Conservation (phyloP, 2,888 invertebrate genomes). For the Drosophila anomalata region DNA sequence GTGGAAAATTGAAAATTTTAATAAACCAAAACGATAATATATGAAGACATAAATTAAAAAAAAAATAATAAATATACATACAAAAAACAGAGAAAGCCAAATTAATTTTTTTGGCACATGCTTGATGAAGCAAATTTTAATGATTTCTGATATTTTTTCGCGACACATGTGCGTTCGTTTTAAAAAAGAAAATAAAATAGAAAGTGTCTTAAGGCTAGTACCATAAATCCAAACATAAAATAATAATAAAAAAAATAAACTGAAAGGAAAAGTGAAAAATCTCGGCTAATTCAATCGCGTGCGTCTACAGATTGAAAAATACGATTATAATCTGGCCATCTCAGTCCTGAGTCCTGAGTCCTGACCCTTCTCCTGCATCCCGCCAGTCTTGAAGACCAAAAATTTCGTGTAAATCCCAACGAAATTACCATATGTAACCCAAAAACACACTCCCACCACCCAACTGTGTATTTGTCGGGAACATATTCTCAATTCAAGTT, state of each 20-base stretch:
- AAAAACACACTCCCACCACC: constrained; percentile 12
- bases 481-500: constrained; percentile 30
- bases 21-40: not conserved
- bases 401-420: constrained; percentile 22
- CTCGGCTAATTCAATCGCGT: constrained; percentile 45
- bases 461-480: constrained; percentile 24
- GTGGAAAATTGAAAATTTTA: constrained; percentile 10
- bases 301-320: constrained; percentile 50
- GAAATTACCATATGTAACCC: constrained; percentile 69
- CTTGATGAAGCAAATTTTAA: constrained; percentile 6
- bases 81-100: not conserved
- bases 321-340: constrained; percentile 44
- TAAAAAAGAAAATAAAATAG: constrained; percentile 3
- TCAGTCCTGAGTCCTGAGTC: constrained; percentile 2
- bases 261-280: constrained; percentile 28
- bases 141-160: constrained; percentile 5
- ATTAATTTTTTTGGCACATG: constrained; percentile 32
- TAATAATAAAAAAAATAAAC: not conserved
- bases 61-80: constrained; percentile 15
- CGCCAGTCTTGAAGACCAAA: constrained; percentile 3
- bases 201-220: constrained; percentile 31
- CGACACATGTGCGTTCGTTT: constrained; percentile 28
- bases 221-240: constrained; percentile 29
- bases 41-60: constrained; percentile 28
- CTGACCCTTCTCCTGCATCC: constrained; percentile 20